phyloP scores from a whole-genome alignment of 2,797 vertebrate genomes.

The Megalops cyprinoides region DNA sequence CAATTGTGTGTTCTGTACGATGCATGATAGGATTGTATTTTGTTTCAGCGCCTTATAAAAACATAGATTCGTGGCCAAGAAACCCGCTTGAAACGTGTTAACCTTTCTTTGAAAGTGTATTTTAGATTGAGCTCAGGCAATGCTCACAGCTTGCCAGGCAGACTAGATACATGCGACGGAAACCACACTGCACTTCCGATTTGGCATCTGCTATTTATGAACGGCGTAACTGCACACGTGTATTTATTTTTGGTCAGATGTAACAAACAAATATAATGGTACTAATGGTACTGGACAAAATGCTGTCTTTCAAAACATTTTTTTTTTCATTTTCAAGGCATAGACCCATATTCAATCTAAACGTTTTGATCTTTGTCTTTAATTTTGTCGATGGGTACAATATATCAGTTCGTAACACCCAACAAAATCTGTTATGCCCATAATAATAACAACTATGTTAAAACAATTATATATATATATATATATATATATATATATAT shows the following conservation, averaged over 20 bases:
- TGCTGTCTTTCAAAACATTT: no score
- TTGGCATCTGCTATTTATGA: background rate
- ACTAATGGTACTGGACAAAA: no score
- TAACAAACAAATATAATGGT: no score
- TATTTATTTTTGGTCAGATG: no score
- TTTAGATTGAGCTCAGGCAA: constrained; percentile 20
- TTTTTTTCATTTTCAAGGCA: no score
- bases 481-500: no score
- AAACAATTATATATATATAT: background rate
- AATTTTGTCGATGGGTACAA: no score
- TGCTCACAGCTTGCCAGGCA: constrained; percentile 30
- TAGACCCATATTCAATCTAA: background rate
- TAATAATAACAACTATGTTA: background rate
- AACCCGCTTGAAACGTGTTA: background rate
- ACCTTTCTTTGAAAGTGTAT: background rate
- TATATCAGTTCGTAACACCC: no score
- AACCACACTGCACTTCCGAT: background rate
- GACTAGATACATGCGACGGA: background rate
- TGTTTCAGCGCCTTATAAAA: background rate
- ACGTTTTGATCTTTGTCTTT: background rate
- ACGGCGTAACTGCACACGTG: no score
- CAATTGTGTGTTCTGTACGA: background rate
- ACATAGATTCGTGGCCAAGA: background rate
- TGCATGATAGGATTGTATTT: background rate
- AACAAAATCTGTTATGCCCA: background rate